These are phyloP conservation scores for Heliconius erato DNA, from an alignment of 2,888 invertebrate genomes.

Conservation along the genomic window DNA sequence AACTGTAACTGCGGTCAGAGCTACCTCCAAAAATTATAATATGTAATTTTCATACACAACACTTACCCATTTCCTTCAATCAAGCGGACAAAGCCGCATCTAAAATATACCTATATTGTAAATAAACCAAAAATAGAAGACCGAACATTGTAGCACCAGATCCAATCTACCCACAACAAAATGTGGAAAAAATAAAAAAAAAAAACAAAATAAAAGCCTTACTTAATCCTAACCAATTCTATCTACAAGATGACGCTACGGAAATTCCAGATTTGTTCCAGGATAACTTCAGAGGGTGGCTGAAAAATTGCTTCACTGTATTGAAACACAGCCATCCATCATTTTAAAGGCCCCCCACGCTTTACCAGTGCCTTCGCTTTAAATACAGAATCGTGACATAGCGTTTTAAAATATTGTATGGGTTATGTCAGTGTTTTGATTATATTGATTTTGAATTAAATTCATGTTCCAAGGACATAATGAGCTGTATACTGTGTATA, in stretches of 20 bases:
- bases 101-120: no score
- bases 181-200: not conserved
- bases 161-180: not conserved
- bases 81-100: no score
- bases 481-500: no score
- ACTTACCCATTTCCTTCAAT: no score
- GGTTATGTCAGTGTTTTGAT: not conserved
- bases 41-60: no score
- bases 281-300: conserved; percentile 18
- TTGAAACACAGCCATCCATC: conserved; percentile 60
- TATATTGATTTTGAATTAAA: not conserved
- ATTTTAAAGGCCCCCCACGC: conserved; percentile 54
- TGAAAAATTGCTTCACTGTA: conserved; percentile 52
- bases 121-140: no score
- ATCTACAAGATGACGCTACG: conserved; percentile 28
- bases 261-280: conserved; percentile 34
- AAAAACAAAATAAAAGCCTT: conserved; percentile 9
- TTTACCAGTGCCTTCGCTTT: conserved; percentile 4
- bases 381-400: conserved; percentile 1
- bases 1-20: no score
- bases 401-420: conserved; percentile 6
- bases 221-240: conserved; percentile 7
- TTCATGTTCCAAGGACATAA: not conserved
- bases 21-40: no score
- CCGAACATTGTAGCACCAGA: no score